phyloP scores from a whole-genome alignment of 2,888 invertebrate genomes.

The Cantharis lateralis region DNA sequence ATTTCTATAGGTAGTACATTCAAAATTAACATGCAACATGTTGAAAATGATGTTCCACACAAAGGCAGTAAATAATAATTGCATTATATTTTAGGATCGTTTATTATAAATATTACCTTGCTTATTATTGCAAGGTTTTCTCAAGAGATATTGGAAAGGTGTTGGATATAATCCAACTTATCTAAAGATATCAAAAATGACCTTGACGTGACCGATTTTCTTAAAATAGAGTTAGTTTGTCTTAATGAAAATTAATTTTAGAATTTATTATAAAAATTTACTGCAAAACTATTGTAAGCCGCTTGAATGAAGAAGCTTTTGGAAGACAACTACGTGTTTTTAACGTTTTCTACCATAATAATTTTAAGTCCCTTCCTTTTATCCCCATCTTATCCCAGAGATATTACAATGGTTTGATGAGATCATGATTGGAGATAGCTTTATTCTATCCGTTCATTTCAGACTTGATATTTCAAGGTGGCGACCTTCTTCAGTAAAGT shows the following conservation, averaged over 20 bases:
- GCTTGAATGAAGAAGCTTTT: neutral
- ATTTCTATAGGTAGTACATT: neutral
- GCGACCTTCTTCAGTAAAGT: neutral
- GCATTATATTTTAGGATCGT: neutral
- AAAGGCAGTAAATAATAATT: neutral
- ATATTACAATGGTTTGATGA: neutral
- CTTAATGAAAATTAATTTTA: conserved; percentile 5
- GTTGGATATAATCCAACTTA: conserved; percentile 18
- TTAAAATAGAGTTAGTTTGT: conserved; percentile 5
- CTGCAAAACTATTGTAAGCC: neutral
- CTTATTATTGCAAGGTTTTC: conserved; percentile 13
- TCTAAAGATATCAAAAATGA: conserved; percentile 12
- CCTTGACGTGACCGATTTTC: conserved; percentile 19
- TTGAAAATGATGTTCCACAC: neutral
- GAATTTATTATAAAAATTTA: neutral
- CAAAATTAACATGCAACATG: neutral
- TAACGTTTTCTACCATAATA: neutral
- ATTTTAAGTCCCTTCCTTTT: neutral
- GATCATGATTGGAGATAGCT: neutral
- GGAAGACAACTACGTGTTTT: neutral
- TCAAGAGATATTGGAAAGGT: conserved; percentile 10
- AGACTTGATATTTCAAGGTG: neutral
- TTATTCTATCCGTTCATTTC: neutral
- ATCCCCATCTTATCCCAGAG: neutral
- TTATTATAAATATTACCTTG: neutral